Evolutionary conservation across 2,797 vertebrate genomes (phyloP).

Genomic region (Paguma larvata): DNA sequence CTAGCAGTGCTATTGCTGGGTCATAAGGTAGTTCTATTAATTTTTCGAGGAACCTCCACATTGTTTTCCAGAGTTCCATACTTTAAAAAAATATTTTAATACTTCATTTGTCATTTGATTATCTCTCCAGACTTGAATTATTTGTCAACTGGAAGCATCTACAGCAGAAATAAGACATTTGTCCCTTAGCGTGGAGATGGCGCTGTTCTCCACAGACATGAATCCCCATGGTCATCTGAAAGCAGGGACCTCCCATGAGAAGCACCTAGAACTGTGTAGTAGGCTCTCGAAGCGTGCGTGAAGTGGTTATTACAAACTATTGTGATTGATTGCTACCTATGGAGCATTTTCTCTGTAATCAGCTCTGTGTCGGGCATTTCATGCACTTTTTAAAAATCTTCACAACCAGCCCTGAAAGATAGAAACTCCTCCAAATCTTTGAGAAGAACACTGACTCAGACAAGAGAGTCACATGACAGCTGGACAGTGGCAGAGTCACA

Average conservation of each 20-base stretch:
- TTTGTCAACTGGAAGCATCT: neutral
- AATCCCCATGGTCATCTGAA: fast-evolving
- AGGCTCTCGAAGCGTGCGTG: neutral
- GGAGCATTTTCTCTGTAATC: neutral
- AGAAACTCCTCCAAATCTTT: neutral
- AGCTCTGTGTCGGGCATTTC: neutral
- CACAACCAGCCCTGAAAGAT: neutral
- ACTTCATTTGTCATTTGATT: neutral
- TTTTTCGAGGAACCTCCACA: no score
- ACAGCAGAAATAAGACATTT: neutral
- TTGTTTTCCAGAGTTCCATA: no score
- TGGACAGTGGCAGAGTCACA: neutral
- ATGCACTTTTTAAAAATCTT: neutral
- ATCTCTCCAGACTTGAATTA: neutral
- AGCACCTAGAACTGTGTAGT: neutral
- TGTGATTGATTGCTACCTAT: neutral
- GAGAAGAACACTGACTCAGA: neutral
- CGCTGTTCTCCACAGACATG: neutral
- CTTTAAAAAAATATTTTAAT: neutral
- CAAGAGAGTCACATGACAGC: neutral
- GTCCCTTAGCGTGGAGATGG: neutral
- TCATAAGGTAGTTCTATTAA: no score
- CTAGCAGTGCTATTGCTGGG: no score
- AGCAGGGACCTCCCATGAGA: neutral
- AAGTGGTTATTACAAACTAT: neutral